Percentiles rank a stretch among this genome's conserved stretches.
These are phyloP conservation scores for Oostethus manadensis DNA, from an alignment of 2,113 vertebrate genomes.

Conservation along the genomic window DNA sequence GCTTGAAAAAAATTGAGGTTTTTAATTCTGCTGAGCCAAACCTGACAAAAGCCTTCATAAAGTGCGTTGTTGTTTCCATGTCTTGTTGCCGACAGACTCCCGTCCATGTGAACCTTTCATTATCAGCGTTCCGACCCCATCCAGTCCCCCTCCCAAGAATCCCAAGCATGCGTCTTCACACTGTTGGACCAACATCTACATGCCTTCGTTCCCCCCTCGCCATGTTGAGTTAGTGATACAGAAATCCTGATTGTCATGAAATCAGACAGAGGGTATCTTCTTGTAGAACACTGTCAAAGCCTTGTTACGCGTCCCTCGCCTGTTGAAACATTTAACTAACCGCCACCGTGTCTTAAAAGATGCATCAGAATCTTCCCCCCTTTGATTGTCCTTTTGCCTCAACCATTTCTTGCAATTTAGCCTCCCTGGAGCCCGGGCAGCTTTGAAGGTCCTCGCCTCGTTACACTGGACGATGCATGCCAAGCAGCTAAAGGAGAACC, in stretches of 20 bases:
- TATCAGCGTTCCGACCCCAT: conserved; percentile 12
- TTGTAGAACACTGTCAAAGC: conserved; percentile 27
- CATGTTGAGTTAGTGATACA: no score
- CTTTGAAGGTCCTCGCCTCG: conserved; percentile 40
- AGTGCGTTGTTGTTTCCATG: background rate
- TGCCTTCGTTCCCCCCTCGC: background rate
- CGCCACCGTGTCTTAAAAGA: conserved; percentile 52
- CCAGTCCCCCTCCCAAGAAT: conserved; percentile 7
- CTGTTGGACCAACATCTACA: conserved; percentile 4
- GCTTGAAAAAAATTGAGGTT: no score
- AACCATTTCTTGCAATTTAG: background rate
- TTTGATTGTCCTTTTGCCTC: conserved; percentile 8
- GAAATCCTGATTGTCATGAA: no score
- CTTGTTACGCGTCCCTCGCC: conserved; percentile 24
- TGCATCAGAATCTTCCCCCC: conserved; percentile 45
- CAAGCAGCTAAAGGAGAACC: no score
- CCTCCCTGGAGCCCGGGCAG: conserved; percentile 3
- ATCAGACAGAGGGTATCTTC: background rate
- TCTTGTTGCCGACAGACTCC: background rate
- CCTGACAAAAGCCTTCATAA: no score
- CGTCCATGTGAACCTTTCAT: conserved; percentile 4
- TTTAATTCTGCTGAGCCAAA: no score
- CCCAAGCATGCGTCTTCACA: conserved; percentile 21
- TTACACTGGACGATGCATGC: conserved; percentile 18
- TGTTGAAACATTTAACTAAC: conserved; percentile 49